A percentile compares a stretch with the other conserved stretches of the same genome.
phyloP scores from a whole-genome alignment of 2,113 vertebrate genomes.

The Machaerirhynchus nigripectus region DNA sequence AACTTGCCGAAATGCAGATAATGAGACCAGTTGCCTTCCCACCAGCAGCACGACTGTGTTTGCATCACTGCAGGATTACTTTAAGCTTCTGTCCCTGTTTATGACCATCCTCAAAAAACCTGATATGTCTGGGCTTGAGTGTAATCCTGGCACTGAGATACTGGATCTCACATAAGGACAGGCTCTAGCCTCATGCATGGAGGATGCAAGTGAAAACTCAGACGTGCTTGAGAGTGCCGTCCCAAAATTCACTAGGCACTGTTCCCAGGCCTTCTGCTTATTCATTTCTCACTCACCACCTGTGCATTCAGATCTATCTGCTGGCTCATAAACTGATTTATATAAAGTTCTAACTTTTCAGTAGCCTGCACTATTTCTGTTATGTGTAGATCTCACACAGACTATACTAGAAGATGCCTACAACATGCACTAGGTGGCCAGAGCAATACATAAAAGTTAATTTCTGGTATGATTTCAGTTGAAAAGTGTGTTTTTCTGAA shows the following conservation, averaged over 20 bases:
- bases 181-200: neutral
- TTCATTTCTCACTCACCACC: conserved; percentile 42
- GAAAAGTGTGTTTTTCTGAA: neutral
- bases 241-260: conserved; percentile 41
- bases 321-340: neutral
- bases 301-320: conserved; percentile 52
- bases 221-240: neutral
- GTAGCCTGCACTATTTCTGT: neutral
- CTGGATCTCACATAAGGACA: neutral
- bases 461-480: neutral
- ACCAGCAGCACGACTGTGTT: neutral
- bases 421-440: neutral
- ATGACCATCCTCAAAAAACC: neutral
- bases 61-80: neutral
- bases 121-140: neutral
- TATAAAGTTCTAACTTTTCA: conserved; percentile 9
- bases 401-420: neutral
- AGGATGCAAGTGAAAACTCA: conserved; percentile 7
- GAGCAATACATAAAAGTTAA: neutral
- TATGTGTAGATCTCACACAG: neutral
- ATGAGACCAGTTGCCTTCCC: neutral
- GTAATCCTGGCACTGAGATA: neutral
- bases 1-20: neutral
- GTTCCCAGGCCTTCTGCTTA: conserved; percentile 48
- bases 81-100: neutral